These are phyloP conservation scores for Beroe ovata DNA, from an alignment of 37 sponge, comb jelly and placozoan genomes.

Conservation along the genomic window DNA sequence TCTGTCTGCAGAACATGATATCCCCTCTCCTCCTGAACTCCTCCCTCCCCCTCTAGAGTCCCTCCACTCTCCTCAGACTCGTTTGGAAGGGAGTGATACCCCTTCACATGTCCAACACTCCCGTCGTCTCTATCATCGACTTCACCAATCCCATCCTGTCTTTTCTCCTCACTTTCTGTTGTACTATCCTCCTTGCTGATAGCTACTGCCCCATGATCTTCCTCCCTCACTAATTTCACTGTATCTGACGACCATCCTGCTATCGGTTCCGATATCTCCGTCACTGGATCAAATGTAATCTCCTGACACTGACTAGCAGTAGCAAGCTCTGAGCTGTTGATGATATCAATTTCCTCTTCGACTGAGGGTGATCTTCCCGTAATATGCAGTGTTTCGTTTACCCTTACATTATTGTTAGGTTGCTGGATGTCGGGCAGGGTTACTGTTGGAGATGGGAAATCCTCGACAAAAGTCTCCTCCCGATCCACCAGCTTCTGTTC, in stretches of 20 bases:
- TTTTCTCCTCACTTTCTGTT: background rate
- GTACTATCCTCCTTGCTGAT: background rate
- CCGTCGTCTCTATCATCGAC: background rate
- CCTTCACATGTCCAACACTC: background rate
- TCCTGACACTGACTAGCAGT: too few species aligned
- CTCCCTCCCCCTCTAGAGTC: background rate
- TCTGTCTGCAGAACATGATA: background rate
- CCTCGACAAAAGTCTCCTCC: background rate
- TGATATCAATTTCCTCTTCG: background rate
- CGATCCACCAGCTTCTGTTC: background rate
- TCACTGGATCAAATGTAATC: too few species aligned
- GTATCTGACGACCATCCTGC: background rate
- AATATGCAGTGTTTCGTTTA: background rate
- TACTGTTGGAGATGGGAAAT: background rate
- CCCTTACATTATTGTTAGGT: background rate
- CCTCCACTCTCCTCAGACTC: background rate
- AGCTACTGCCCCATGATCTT: background rate
- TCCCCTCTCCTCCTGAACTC: background rate
- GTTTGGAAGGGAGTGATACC: background rate
- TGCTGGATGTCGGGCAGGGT: background rate
- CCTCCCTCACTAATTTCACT: background rate
- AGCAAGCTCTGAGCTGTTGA: background rate
- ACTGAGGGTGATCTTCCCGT: background rate
- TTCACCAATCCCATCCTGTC: background rate
- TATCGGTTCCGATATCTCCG: background rate